Evolutionary conservation across 30 jellyfish, hydroid and myxozoan genomes (phyloP), one percentile per base, ranked within the genome.

Genomic region (Aurelia sp.): DNA sequence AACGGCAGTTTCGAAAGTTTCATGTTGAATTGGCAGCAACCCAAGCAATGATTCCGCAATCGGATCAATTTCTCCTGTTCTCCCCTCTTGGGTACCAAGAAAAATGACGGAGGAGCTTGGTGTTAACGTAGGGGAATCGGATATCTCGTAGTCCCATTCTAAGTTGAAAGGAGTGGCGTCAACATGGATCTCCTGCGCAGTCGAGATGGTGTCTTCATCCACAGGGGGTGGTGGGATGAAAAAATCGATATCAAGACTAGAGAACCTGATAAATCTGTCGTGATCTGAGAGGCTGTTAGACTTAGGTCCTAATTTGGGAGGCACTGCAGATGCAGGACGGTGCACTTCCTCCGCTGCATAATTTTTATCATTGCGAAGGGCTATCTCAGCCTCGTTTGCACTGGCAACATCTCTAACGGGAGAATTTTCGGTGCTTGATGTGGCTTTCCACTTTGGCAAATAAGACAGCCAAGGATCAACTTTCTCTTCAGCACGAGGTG

Each of bases 181-280:
- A 17, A 55, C 68, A 40, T 13, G 50, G 38, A 15, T 80, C 21
- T 90, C 85, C 51, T 79, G 97, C 7, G 73, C 86, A 21, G 77
- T 40, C 10, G 88, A 90, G 3, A 63, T 50, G 24, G 85, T 72
- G 63, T 88, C 88, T 13, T 95, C 97, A 3, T 81, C 91, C 12
- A 88, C 86, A 20, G 99, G 99, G n/a, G 99, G 99, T 13, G 99
- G 99, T 7, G 99, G 99, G 33, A 95, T 83, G 66, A 85, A 81
- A 53, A 95, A 74, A 63, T 95, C 99, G 12, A 86, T 5, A 19
- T 86, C 89, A 1, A 86, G 86, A 71, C 96, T 73, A 15, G 93
- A 84, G 66, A 84, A 84, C 16, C 93, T 22, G 66, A 84, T 84
- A 77, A 71, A 84, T 61, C 93, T 72, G 67, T 84, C 92, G 15